Evolutionary conservation across 1,140 invertebrate genomes (phyloP).

Genomic region (Aphaenogaster rudis): DNA sequence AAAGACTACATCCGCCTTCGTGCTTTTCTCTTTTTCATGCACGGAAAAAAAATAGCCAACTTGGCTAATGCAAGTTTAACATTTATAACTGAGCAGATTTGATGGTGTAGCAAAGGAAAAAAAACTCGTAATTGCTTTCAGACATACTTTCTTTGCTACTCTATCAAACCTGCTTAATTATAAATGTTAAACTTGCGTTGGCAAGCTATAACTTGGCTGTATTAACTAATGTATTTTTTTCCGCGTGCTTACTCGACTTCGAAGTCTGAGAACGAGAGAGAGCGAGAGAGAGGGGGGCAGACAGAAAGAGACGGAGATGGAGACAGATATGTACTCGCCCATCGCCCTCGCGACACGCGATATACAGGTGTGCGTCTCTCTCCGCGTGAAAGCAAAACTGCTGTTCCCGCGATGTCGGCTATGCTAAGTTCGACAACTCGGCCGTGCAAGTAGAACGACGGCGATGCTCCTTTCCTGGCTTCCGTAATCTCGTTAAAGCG

Average conservation of each 20-base stretch:
- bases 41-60: too few relatives aligned
- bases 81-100: too few relatives aligned
- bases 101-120: too few relatives aligned
- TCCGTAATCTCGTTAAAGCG: slow-evolving; percentile 56
- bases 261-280: background rate
- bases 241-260: background rate
- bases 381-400: slow-evolving; percentile 30
- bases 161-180: too few relatives aligned
- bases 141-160: too few relatives aligned
- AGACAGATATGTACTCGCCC: background rate
- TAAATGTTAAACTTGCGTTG: too few relatives aligned
- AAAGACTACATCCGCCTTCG: background rate
- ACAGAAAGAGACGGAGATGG: background rate
- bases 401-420: background rate
- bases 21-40: background rate
- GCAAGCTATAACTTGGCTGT: too few relatives aligned
- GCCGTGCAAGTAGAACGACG: slow-evolving; percentile 36
- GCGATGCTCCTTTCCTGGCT: slow-evolving; percentile 15
- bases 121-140: too few relatives aligned
- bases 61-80: too few relatives aligned
- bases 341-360: background rate
- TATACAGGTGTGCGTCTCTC: background rate
- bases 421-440: slow-evolving; percentile 45
- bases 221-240: too few relatives aligned
- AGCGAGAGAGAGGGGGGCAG: background rate